Base-by-base conservation (phyloP, 2,797 vertebrate genomes). In the Tokudaia tokunoshimensis region DNA sequence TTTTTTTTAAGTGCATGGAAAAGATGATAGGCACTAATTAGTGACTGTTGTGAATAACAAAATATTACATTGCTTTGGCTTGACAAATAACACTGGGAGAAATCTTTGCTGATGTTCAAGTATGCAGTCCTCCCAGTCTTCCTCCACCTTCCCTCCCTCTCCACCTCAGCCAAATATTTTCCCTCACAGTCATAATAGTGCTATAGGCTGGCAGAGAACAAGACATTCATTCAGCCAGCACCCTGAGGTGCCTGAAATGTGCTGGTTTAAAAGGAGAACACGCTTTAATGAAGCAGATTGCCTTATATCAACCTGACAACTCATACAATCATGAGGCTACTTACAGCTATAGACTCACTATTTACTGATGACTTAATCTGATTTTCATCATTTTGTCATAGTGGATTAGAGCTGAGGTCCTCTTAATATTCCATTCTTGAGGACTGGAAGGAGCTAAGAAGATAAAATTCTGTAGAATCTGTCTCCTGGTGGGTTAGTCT, bases 1-100 rank as follows among this genome's bases (percentile, higher is more conserved):
- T 94, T 94, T 91, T 65, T 97, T 94, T 94, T 91, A 96, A 57
- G 24, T 87, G 70, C 82, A 52, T 86, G 96, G 97, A 95, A 95
- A 89, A 98, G 92, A 92, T 97, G 97, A 92, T 97, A 97, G 92
- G 31, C 81, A 94, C 94, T 98, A 97, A 98, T 97, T 97, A 98
- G 89, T 78, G 92, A 94, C 96, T 98, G 70, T 96, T 97, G 95
- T 94, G 82, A 97, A 96, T 98, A 98, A 97, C 97, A 97, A 98
- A 98, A 97, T 97, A 98, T 55, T 97, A 84, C 95, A 96, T 78
- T 55, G 44, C 50, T 14, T 29, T 91, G 91, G 44, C 86, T 96
- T 87, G 41, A 87, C 92, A 82, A 57, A 81, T 59, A 92, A 76
- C 89, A 29, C 37, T 55, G 82, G 80, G 93, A 78, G 76, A 90